phyloP scores from a whole-genome alignment of 2,113 vertebrate genomes.

The Ariopsis seemanni region DNA sequence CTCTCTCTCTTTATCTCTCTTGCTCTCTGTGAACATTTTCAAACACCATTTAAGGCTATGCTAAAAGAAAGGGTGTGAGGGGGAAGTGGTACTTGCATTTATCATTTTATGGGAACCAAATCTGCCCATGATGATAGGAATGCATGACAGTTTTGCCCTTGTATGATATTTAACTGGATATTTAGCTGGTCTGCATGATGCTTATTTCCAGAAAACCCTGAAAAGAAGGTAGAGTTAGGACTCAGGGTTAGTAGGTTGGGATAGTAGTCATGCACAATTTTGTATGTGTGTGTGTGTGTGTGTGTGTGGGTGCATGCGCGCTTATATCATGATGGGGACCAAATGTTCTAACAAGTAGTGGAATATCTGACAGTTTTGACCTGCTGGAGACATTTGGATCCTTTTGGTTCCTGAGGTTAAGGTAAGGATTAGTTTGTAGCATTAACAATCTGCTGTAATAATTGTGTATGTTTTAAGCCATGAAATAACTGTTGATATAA shows the following conservation, averaged over 20 bases:
- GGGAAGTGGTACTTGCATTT: slow-evolving; percentile 2
- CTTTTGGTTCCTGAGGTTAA: too few relatives aligned
- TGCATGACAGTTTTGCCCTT: background rate
- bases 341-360: background rate
- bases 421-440: too few relatives aligned
- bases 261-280: background rate
- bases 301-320: background rate
- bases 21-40: slow-evolving; percentile 12
- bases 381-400: background rate
- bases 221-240: background rate
- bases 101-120: background rate
- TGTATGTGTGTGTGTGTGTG: background rate
- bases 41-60: slow-evolving; percentile 44
- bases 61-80: slow-evolving; percentile 22
- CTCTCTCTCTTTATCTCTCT: slow-evolving; percentile 22
- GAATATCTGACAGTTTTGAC: background rate
- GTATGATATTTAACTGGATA: background rate
- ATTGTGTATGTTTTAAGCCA: too few relatives aligned
- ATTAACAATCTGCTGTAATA: too few relatives aligned
- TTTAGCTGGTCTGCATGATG: background rate
- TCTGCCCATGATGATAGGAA: background rate
- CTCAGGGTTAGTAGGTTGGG: background rate
- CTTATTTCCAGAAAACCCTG: background rate
- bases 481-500: too few relatives aligned
- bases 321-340: background rate